Evolutionary conservation across 2,113 vertebrate species (phyloP).

Genomic region (Daboia siamensis): DNA sequence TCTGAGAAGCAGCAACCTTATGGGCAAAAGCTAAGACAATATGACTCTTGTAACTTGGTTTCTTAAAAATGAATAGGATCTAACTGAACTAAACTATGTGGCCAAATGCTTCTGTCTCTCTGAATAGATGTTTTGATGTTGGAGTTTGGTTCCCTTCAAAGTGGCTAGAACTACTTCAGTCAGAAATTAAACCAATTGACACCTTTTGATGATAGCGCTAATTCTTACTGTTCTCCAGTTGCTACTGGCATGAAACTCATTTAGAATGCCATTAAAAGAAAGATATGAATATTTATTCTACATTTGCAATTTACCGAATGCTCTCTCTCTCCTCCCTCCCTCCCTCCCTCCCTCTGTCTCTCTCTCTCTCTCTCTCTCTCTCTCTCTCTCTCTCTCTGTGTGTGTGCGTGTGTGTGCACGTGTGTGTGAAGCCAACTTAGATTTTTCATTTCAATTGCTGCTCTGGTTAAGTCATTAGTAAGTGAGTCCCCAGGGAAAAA

Average conservation of each 20-base stretch:
- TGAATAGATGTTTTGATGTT: background rate
- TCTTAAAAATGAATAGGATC: background rate
- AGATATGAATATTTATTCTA: background rate
- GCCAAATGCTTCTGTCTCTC: background rate
- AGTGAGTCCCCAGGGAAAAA: conserved; percentile 36
- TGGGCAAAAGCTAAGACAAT: background rate
- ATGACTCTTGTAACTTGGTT: background rate
- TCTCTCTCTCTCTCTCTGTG: background rate
- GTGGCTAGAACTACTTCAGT: background rate
- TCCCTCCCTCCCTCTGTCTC: too few relatives aligned
- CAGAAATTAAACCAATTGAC: background rate
- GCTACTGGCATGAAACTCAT: background rate
- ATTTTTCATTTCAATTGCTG: conserved; percentile 6
- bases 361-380: background rate
- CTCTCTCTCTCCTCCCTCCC: background rate
- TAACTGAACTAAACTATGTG: background rate
- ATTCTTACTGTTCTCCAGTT: background rate
- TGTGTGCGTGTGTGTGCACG: background rate
- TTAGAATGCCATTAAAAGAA: background rate
- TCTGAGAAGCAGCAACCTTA: background rate
- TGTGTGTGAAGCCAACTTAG: background rate
- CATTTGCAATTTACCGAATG: background rate
- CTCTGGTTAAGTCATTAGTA: conserved; percentile 47
- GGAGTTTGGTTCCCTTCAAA: background rate
- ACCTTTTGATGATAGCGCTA: background rate